phyloP scores from a whole-genome alignment of 2,797 vertebrate species.

The Leucoraja ocellata region DNA sequence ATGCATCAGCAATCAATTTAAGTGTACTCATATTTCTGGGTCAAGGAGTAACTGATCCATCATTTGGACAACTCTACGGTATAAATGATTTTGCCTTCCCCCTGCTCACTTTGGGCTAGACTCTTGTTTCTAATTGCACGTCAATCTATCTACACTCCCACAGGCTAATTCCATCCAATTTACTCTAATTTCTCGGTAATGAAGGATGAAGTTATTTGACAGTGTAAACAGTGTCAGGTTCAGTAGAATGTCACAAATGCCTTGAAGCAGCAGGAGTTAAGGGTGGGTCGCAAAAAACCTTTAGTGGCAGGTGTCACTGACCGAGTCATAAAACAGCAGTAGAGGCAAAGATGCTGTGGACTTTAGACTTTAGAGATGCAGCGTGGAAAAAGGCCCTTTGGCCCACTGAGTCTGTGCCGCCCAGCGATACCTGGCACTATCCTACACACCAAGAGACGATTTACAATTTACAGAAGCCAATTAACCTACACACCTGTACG shows the following conservation, averaged over 20 bases:
- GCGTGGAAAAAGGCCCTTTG: no score
- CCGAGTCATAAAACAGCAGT: no score
- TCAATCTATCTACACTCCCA: conserved; percentile 29
- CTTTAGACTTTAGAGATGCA: no score
- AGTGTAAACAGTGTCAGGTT: neutral
- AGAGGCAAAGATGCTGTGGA: neutral
- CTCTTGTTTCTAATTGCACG: conserved; percentile 4
- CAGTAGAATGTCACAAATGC: neutral
- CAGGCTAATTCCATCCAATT: conserved; percentile 29
- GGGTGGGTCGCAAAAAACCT: neutral
- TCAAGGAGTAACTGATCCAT: conserved; percentile 1
- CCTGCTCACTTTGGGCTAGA: neutral
- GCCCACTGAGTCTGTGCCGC: no score
- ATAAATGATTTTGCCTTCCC: neutral
- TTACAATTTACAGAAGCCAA: no score
- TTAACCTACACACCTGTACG: no score
- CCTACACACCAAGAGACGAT: no score
- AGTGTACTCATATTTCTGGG: neutral
- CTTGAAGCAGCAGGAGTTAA: neutral
- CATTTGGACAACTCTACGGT: neutral
- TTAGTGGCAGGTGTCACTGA: neutral
- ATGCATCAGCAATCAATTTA: conserved; percentile 6
- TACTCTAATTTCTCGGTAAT: conserved; percentile 32
- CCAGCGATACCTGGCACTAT: no score
- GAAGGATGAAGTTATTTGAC: conserved; percentile 29